Evolutionary conservation across 2,797 vertebrate genomes (phyloP).

Genomic region (Notolepis coatsorum): DNA sequence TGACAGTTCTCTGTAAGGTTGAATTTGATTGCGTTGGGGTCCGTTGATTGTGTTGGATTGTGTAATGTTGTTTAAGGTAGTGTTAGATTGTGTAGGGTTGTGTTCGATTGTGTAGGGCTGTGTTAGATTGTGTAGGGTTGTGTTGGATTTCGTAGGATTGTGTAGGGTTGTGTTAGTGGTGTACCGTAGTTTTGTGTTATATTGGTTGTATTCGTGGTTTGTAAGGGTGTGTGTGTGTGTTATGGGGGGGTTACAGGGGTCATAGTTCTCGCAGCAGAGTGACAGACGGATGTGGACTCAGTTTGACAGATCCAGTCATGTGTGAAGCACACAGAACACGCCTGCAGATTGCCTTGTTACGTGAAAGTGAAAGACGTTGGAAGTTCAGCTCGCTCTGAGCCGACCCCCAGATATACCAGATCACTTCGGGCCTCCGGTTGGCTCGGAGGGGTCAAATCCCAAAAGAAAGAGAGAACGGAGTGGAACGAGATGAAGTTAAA

Average conservation of each 20-base stretch:
- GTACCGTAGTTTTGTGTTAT: slow-evolving; percentile 63
- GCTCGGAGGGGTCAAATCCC: too few relatives aligned
- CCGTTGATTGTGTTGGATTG: slow-evolving; percentile 50
- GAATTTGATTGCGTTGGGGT: slow-evolving; percentile 68
- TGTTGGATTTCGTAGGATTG: too few relatives aligned
- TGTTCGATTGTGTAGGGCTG: slow-evolving; percentile 64
- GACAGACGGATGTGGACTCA: slow-evolving; percentile 66
- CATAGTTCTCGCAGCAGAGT: slow-evolving; percentile 45
- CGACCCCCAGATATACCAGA: too few relatives aligned
- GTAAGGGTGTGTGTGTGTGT: too few relatives aligned
- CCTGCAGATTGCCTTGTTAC: slow-evolving; percentile 25
- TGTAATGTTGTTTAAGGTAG: slow-evolving; percentile 47
- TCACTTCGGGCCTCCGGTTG: too few relatives aligned
- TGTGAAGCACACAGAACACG: slow-evolving; percentile 40
- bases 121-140: slow-evolving; percentile 52
- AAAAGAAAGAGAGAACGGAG: too few relatives aligned
- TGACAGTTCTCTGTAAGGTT: too few relatives aligned
- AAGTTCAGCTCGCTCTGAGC: too few relatives aligned
- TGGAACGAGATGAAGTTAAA: too few relatives aligned
- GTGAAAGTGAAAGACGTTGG: too few relatives aligned
- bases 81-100: too few relatives aligned
- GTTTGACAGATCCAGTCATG: slow-evolving; percentile 63
- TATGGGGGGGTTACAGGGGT: slow-evolving; percentile 60
- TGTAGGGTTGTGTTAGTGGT: too few relatives aligned
- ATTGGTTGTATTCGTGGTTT: slow-evolving; percentile 48